A percentile compares a stretch with the other conserved stretches of the same genome.
These are phyloP conservation scores for Aeoliscus strigatus DNA, from an alignment of 2,797 vertebrate genomes.

Conservation along the genomic window DNA sequence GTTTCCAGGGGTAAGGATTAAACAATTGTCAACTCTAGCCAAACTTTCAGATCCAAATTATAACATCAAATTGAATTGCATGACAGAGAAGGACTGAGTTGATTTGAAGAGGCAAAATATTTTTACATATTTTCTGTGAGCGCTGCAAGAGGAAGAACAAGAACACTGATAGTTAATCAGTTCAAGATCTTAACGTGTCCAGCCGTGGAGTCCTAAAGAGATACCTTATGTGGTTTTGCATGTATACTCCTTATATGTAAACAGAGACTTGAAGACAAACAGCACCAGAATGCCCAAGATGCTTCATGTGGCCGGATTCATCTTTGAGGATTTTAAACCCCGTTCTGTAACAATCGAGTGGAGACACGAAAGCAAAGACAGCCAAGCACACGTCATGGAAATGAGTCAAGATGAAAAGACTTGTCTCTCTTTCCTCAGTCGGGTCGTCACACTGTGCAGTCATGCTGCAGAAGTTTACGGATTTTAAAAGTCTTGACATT, in stretches of 20 bases:
- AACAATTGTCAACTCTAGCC: conserved; percentile 14
- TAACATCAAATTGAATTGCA: neutral
- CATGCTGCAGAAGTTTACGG: conserved; percentile 39
- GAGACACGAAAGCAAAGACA: conserved; percentile 35
- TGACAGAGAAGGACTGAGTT: neutral
- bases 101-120: conserved; percentile 5
- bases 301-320: conserved; percentile 31
- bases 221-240: conserved; percentile 36
- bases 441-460: conserved; percentile 38
- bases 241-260: conserved; percentile 31
- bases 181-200: conserved; percentile 29
- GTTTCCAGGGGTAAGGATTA: conserved; percentile 47
- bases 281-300: conserved; percentile 10
- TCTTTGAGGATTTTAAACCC: conserved; percentile 34
- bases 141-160: neutral
- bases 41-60: conserved; percentile 13
- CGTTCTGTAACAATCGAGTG: conserved; percentile 14
- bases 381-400: conserved; percentile 39
- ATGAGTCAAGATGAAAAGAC: conserved; percentile 57
- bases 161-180: conserved; percentile 16
- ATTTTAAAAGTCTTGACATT: conserved; percentile 60
- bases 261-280: conserved; percentile 34
- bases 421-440: conserved; percentile 51
- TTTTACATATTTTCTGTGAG: neutral
- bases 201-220: conserved; percentile 25